Percentiles rank a stretch among this genome's conserved stretches.
Conservation (phyloP, 2,888 invertebrate genomes). For the Choristoneura rosaceana region DNA sequence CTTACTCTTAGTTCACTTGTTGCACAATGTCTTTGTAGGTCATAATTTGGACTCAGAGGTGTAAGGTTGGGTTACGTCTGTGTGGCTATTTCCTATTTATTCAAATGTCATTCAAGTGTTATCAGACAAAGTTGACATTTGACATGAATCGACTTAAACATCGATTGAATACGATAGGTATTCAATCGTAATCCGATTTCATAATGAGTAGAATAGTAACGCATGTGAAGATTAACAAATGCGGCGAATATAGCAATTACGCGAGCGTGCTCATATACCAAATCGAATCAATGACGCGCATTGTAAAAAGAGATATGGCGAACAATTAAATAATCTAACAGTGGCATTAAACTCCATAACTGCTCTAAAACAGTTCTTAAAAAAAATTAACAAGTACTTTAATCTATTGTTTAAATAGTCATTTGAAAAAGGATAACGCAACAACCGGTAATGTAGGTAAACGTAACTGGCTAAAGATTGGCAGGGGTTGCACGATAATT, state of each 20-base stretch:
- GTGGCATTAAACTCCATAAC: background rate
- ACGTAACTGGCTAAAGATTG: conserved; percentile 41
- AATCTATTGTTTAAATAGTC: conserved; percentile 22
- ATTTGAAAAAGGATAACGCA: conserved; percentile 31
- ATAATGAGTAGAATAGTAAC: conserved; percentile 13
- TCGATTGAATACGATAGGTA: conserved; percentile 12
- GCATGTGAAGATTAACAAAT: conserved; percentile 8
- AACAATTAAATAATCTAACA: conserved; percentile 27
- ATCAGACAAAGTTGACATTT: conserved; percentile 13
- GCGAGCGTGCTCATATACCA: conserved; percentile 1
- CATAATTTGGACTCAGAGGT: conserved; percentile 51
- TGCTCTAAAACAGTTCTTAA: background rate
- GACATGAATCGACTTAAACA: conserved; percentile 1
- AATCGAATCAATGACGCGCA: conserved; percentile 37
- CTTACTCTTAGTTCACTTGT: conserved; percentile 58
- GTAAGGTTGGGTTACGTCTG: conserved; percentile 51
- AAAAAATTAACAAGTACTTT: background rate
- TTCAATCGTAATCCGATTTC: conserved; percentile 16
- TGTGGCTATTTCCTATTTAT: conserved; percentile 25
- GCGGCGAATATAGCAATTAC: conserved; percentile 17
- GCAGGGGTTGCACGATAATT: conserved; percentile 46
- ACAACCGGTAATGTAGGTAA: conserved; percentile 10
- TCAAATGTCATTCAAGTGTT: conserved; percentile 20
- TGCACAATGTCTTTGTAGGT: conserved; percentile 69
- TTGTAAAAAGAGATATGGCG: conserved; percentile 13